A percentile compares a stretch with the other conserved stretches of the same genome.
Conservation (phyloP, 2,797 vertebrate genomes). For the Neosalanx taihuensis region DNA sequence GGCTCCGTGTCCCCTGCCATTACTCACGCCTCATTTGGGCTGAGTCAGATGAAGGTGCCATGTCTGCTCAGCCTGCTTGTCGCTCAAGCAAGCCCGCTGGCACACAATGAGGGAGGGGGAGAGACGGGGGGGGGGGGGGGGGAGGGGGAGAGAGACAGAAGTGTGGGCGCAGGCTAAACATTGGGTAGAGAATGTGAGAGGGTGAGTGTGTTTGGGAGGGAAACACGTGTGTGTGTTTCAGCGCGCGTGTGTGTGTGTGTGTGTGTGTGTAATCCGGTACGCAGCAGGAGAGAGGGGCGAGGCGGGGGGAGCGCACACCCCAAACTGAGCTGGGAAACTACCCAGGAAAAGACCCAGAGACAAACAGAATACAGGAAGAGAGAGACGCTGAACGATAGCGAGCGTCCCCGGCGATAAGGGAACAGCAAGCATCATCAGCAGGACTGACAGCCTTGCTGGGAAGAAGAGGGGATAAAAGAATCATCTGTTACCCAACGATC, state of each 20-base stretch:
- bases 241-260: background rate
- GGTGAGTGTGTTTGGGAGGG: background rate
- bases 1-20: conserved; percentile 49
- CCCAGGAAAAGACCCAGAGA: background rate
- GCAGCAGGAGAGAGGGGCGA: background rate
- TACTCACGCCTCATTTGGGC: conserved; percentile 63
- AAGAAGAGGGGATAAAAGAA: too few relatives aligned
- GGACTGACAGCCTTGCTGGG: background rate
- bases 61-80: conserved; percentile 53
- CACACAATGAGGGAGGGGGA: background rate
- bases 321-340: background rate
- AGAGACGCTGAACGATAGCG: background rate
- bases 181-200: background rate
- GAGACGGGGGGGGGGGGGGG: background rate
- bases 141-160: background rate
- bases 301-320: background rate
- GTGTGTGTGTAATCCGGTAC: background rate
- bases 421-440: background rate
- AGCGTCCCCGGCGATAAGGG: background rate
- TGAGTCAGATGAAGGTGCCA: conserved; percentile 59
- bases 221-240: background rate
- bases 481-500: too few relatives aligned
- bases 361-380: background rate
- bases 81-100: conserved; percentile 45
- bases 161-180: background rate